These are phyloP conservation scores for Pygoscelis adeliae DNA, from an alignment of 2,113 vertebrate genomes.

Conservation along the genomic window DNA sequence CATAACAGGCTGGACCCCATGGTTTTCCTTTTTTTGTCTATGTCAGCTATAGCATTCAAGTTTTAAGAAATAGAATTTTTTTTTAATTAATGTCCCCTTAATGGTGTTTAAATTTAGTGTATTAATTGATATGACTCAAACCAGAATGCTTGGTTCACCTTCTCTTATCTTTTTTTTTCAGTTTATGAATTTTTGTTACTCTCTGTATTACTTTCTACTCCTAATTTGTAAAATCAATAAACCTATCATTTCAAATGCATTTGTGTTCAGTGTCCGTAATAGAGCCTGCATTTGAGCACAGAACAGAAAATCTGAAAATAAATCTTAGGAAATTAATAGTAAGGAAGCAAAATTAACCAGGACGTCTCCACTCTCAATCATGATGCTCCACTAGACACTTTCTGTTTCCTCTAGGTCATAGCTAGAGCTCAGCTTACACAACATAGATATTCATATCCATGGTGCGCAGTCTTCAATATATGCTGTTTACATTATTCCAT, in stretches of 20 bases:
- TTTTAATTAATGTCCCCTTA: neutral
- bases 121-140: neutral
- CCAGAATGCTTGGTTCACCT: neutral
- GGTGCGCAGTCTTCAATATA: neutral
- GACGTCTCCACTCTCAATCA: slow-evolving; percentile 71
- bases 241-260: neutral
- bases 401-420: slow-evolving; percentile 39
- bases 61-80: neutral
- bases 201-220: neutral
- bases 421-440: neutral
- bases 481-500: neutral
- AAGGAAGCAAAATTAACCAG: slow-evolving; percentile 65
- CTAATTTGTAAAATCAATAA: neutral
- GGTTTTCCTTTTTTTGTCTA: neutral
- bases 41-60: neutral
- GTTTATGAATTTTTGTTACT: neutral
- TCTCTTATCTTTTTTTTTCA: neutral
- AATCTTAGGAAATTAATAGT: slow-evolving; percentile 34
- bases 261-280: neutral
- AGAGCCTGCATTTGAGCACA: neutral
- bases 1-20: neutral
- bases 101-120: neutral
- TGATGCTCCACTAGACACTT: slow-evolving; percentile 62
- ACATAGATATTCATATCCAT: neutral
- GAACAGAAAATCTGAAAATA: slow-evolving; percentile 55